These are phyloP conservation scores for Sinhomidia bicolor DNA, from an alignment of 2,888 invertebrate genomes.

Conservation along the genomic window DNA sequence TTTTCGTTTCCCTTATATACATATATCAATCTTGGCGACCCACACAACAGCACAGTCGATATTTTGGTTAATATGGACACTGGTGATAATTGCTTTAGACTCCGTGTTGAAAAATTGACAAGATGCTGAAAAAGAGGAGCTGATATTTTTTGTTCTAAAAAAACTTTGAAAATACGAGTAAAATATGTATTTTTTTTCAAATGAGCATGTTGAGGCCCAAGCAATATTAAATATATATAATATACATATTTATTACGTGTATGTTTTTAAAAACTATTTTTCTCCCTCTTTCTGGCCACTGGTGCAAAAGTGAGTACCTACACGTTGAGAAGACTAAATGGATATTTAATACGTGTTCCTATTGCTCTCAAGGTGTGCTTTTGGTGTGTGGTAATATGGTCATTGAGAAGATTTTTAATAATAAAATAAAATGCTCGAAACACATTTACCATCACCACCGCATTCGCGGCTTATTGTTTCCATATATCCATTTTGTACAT, in stretches of 20 bases:
- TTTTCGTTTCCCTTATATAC: background rate
- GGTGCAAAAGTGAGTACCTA: background rate
- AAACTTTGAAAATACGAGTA: no score
- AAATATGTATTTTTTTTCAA: no score
- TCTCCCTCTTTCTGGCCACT: no score
- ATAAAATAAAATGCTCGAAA: constrained; percentile 1
- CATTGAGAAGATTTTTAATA: background rate
- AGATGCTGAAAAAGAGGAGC: no score
- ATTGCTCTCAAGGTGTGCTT: background rate
- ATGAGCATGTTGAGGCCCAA: no score
- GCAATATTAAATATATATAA: no score
- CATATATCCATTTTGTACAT: constrained; percentile 35
- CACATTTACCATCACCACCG: background rate
- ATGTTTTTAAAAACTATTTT: no score
- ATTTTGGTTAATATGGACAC: no score
- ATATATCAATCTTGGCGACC: background rate
- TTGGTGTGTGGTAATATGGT: background rate
- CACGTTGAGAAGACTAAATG: background rate
- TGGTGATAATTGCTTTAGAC: no score
- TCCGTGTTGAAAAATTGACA: no score
- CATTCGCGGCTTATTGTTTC: constrained; percentile 15
- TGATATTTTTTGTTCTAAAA: no score
- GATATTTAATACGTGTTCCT: background rate
- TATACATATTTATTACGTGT: no score
- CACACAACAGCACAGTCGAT: background rate